These are phyloP conservation scores for Ctenopoma kingsleyae DNA, from an alignment of 2,797 vertebrate genomes.

Conservation along the genomic window DNA sequence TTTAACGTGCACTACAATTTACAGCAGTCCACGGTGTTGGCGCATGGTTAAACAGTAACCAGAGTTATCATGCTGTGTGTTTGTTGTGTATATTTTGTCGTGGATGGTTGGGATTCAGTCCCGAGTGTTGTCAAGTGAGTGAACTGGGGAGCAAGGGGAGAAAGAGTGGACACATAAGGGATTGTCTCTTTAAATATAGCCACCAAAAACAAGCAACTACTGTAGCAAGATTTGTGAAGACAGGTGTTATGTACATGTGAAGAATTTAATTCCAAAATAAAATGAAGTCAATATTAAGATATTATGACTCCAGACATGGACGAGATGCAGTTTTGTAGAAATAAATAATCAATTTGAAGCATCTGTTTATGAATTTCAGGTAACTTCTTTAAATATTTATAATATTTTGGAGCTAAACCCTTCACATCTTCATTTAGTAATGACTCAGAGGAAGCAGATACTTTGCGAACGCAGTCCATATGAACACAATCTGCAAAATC, in stretches of 20 bases:
- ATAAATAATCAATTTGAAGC: constrained; percentile 52
- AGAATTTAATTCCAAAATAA: constrained; percentile 62
- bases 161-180: constrained; percentile 15
- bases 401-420: constrained; percentile 60
- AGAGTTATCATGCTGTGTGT: constrained; percentile 68
- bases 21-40: constrained; percentile 55
- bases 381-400: constrained; percentile 44
- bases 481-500: constrained; percentile 73
- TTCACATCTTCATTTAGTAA: constrained; percentile 48
- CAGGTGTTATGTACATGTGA: constrained; percentile 27
- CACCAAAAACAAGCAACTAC: constrained; percentile 66
- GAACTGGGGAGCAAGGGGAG: constrained; percentile 20
- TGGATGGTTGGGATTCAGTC: constrained; percentile 58
- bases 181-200: constrained; percentile 54
- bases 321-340: constrained; percentile 42
- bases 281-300: constrained; percentile 18
- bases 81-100: constrained; percentile 63
- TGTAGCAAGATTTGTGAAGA: constrained; percentile 60
- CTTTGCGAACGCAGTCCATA: constrained; percentile 67
- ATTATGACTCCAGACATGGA: constrained; percentile 40
- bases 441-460: constrained; percentile 35
- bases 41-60: constrained; percentile 67
- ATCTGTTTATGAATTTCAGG: constrained; percentile 58
- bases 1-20: constrained; percentile 65
- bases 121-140: constrained; percentile 41